Conservation (phyloP, 2,888 invertebrate genomes). For the Vanessa cardui region DNA sequence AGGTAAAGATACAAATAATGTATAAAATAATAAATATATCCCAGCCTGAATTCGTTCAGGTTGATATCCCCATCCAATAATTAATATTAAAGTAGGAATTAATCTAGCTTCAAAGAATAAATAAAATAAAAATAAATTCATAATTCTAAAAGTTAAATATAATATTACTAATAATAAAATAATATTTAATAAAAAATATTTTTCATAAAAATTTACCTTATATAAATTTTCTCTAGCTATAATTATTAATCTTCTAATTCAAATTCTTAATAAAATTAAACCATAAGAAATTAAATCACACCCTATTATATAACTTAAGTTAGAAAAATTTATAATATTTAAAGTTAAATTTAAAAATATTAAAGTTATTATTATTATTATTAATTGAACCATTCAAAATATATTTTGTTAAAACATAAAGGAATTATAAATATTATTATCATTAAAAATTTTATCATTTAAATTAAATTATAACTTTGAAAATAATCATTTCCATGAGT, state of each 20-base stretch:
- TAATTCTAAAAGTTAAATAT: slow-evolving; percentile 80
- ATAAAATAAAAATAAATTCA: slow-evolving; percentile 86
- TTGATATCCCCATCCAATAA: slow-evolving; percentile 87
- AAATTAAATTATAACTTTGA: slow-evolving; percentile 75
- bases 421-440: slow-evolving; percentile 76
- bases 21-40: slow-evolving; percentile 87
- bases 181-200: slow-evolving; percentile 80
- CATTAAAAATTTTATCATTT: slow-evolving; percentile 77
- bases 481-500: slow-evolving; percentile 85
- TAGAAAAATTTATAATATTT: slow-evolving; percentile 60
- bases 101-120: slow-evolving; percentile 87
- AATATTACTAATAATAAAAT: slow-evolving; percentile 80
- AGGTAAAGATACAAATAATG: slow-evolving; percentile 86
- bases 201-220: slow-evolving; percentile 67
- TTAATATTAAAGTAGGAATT: slow-evolving; percentile 86
- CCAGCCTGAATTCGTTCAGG: slow-evolving; percentile 86
- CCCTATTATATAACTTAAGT: slow-evolving; percentile 72
- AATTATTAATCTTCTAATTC: slow-evolving; percentile 84
- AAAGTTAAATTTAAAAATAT: slow-evolving; percentile 70
- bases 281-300: slow-evolving; percentile 81
- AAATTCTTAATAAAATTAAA: slow-evolving; percentile 82
- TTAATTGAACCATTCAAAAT: slow-evolving; percentile 81
- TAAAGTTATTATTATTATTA: slow-evolving; percentile 77
- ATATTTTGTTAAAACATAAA: slow-evolving; percentile 75
- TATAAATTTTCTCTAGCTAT: slow-evolving; percentile 79